phyloP scores from a whole-genome alignment of 2,888 invertebrate genomes.

The Drosophila vallismaia region DNA sequence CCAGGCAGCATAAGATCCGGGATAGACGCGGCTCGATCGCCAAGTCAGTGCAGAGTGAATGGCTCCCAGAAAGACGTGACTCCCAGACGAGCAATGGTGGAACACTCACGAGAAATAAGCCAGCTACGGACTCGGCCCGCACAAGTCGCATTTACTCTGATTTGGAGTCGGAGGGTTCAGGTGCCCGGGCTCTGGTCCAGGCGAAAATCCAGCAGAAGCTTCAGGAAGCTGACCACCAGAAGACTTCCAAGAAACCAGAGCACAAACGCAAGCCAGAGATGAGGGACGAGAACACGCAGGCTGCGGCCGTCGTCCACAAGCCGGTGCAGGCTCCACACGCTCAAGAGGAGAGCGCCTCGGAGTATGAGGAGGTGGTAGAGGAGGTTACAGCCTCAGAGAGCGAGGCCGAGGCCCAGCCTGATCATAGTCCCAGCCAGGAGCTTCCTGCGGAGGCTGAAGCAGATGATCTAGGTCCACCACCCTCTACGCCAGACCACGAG shows the following conservation, averaged over 20 bases:
- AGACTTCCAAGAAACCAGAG: constrained; percentile 43
- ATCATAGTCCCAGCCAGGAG: not conserved
- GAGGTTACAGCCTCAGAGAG: constrained; percentile 49
- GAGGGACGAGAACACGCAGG: constrained; percentile 65
- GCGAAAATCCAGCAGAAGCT: constrained; percentile 84
- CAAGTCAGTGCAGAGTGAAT: constrained; percentile 80
- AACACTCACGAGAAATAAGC: constrained; percentile 55
- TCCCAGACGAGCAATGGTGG: constrained; percentile 50
- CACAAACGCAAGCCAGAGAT: constrained; percentile 51
- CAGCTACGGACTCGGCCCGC: constrained; percentile 50
- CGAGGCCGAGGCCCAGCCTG: constrained; percentile 41
- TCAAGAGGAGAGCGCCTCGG: constrained; percentile 50
- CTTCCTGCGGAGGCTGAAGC: constrained; percentile 48
- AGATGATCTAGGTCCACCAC: constrained; percentile 82
- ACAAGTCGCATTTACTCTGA: constrained; percentile 81
- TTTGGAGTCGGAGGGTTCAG: constrained; percentile 83
- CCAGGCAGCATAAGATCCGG: constrained; percentile 63
- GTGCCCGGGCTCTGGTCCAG: constrained; percentile 82
- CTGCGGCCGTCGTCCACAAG: constrained; percentile 59
- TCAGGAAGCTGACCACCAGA: constrained; percentile 65
- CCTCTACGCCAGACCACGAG: constrained; percentile 85
- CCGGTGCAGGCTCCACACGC: constrained; percentile 1
- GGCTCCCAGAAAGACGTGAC: constrained; percentile 71
- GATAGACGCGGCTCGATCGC: constrained; percentile 77
- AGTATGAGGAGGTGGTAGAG: constrained; percentile 53